These are phyloP conservation scores for Umimayanthus kanabou DNA, from an alignment of 92 coral and sea anemone species.

Conservation along the genomic window DNA sequence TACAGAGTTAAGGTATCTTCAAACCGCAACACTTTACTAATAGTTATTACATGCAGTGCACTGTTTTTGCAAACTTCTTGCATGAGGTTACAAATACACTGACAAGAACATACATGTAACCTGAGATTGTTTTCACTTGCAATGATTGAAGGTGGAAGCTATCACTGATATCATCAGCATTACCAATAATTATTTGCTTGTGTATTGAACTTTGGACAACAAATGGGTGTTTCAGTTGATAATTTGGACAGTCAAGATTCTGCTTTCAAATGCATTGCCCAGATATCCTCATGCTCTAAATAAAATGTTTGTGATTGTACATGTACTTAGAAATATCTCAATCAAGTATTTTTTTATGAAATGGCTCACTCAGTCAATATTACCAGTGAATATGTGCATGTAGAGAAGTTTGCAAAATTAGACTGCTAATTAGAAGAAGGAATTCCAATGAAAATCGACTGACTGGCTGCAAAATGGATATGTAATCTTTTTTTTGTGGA, in stretches of 20 bases:
- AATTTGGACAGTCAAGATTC: not conserved
- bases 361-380: not conserved
- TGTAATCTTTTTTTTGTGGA: not conserved
- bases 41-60: too few relatives aligned
- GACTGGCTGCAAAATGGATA: constrained; percentile 6
- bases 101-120: too few relatives aligned
- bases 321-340: not conserved
- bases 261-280: not conserved
- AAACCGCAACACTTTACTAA: not conserved
- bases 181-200: too few relatives aligned
- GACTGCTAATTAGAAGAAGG: not conserved
- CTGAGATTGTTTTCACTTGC: not conserved
- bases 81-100: not conserved
- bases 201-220: not conserved
- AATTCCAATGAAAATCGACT: not conserved
- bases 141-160: too few relatives aligned
- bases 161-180: not conserved
- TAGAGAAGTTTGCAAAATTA: not conserved
- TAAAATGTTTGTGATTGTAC: not conserved
- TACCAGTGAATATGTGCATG: not conserved
- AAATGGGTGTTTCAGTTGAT: not conserved
- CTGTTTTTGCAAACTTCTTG: not conserved
- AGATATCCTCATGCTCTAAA: not conserved
- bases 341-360: not conserved
- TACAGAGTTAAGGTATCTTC: not conserved